Base-by-base conservation (phyloP, 2,113 vertebrate genomes). In the Egretta garzetta region DNA sequence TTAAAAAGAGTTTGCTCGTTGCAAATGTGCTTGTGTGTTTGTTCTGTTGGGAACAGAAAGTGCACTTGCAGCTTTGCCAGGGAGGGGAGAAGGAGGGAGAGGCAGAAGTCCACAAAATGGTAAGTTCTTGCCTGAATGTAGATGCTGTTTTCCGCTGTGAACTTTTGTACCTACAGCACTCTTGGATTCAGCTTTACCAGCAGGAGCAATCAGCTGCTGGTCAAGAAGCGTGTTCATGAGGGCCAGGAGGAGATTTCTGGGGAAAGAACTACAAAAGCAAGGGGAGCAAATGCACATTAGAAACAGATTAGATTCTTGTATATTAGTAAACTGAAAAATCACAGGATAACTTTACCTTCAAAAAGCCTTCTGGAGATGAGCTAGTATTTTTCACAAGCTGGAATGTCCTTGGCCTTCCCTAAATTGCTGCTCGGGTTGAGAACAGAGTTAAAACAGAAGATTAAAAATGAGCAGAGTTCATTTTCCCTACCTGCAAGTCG, bases 101-200 rank as follows among this genome's bases (percentile, higher is more conserved):
- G 68, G 68, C 68, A 75, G 56, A 94, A 82, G 35, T 68, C 33
- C 76, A 58, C 68, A 39, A 94, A 90, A 94, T 45, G 52, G 24
- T 67, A n/a, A 53, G n/a, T 52, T 85, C 53, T 87, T 81, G 33
- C 80, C 45, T 11, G 1, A 87, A 87, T 17, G 26, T 50, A 43
- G 55, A 82, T 2, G 37, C 55, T 81, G 64, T 79, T 89, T 86
- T 94, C 47, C 79, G 68, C 93, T 91, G 76, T 91, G 91, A 93
- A 93, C 91, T 96, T 96, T 84, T 94, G 93, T 93, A 95, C 90
- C 73, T 94, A 80, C 18, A 77, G 47, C 19, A 6, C 59, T 91
- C 72, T 89, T 93, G 80, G 70, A 81, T 58, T 55, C 37, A 26
- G 41, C n/a, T 91, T 80, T 60, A 60, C 90, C 27, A 27, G 66